Conservation (phyloP, 2,888 invertebrate genomes). For the Argyresthia goedartella region DNA sequence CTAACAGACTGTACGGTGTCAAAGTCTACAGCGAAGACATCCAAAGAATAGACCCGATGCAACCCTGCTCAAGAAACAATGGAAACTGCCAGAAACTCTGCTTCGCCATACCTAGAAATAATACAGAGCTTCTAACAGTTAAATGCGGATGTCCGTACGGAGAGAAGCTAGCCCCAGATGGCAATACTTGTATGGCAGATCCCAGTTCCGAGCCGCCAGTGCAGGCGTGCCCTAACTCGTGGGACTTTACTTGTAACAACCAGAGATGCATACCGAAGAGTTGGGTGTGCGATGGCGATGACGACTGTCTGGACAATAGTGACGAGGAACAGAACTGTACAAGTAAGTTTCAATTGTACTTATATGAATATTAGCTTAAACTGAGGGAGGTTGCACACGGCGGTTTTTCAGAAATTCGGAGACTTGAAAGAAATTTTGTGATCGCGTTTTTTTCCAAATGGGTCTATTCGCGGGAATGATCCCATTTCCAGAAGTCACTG, state of each 20-base stretch:
- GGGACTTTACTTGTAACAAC: slow-evolving; percentile 95
- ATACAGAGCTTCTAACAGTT: slow-evolving; percentile 65
- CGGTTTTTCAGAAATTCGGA: too few species aligned
- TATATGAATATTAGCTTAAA: background rate
- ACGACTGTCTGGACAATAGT: slow-evolving; percentile 95
- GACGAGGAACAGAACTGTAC: slow-evolving; percentile 97
- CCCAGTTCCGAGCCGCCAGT: slow-evolving; percentile 89
- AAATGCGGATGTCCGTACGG: slow-evolving; percentile 95
- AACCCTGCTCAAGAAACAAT: slow-evolving; percentile 88
- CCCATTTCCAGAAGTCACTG: too few species aligned
- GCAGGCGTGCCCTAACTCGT: slow-evolving; percentile 89
- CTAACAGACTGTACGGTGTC: slow-evolving; percentile 91
- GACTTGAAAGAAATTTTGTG: too few species aligned
- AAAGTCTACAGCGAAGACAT: slow-evolving; percentile 86
- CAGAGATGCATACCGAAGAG: slow-evolving; percentile 92
- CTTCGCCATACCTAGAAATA: slow-evolving; percentile 85
- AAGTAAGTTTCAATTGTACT: slow-evolving; percentile 68
- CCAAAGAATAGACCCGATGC: slow-evolving; percentile 77
- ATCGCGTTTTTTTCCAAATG: too few species aligned
- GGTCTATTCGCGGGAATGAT: too few species aligned
- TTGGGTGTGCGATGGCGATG: slow-evolving; percentile 97
- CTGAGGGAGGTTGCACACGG: too few species aligned
- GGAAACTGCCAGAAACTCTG: slow-evolving; percentile 96
- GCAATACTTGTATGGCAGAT: slow-evolving; percentile 80
- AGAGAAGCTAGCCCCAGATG: slow-evolving; percentile 81